phyloP scores from a whole-genome alignment of 2,888 invertebrate species.

The Tachina lurida region DNA sequence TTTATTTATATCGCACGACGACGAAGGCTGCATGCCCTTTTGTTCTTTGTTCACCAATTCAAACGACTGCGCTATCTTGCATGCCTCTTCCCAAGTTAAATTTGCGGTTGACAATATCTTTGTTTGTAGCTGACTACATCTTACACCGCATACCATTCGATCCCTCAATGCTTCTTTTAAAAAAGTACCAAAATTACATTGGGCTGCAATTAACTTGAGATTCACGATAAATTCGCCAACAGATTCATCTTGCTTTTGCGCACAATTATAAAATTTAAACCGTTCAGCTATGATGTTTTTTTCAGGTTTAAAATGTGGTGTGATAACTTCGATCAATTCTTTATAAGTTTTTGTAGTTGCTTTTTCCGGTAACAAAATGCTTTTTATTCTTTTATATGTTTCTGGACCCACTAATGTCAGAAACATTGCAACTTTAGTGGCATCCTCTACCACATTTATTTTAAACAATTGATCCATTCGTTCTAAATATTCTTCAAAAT shows the following conservation, averaged over 20 bases:
- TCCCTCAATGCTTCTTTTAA: slow-evolving; percentile 17
- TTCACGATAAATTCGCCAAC: slow-evolving; percentile 1
- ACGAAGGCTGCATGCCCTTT: too few species aligned
- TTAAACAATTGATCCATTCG: slow-evolving; percentile 49
- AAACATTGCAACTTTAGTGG: slow-evolving; percentile 52
- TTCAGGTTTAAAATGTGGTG: slow-evolving; percentile 45
- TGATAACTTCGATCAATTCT: slow-evolving; percentile 31
- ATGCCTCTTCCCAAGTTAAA: slow-evolving; percentile 26
- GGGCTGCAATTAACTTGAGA: neutral
- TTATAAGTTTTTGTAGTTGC: slow-evolving; percentile 33
- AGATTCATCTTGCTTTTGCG: slow-evolving; percentile 28
- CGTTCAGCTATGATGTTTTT: slow-evolving; percentile 43
- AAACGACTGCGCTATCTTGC: too few species aligned
- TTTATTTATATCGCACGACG: slow-evolving; percentile 3
- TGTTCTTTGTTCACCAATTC: too few species aligned
- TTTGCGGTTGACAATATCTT: slow-evolving; percentile 36
- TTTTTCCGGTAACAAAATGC: slow-evolving; percentile 41
- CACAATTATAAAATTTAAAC: slow-evolving; percentile 44
- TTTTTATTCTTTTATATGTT: slow-evolving; percentile 43
- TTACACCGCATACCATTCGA: neutral
- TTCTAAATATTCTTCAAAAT: neutral
- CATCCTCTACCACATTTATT: slow-evolving; percentile 47
- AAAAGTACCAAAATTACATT: slow-evolving; percentile 21
- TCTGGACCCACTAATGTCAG: slow-evolving; percentile 53
- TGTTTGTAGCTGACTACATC: neutral